Evolutionary conservation across 2,888 invertebrate genomes (phyloP).

Genomic region (Theodoxus fluviatilis): DNA sequence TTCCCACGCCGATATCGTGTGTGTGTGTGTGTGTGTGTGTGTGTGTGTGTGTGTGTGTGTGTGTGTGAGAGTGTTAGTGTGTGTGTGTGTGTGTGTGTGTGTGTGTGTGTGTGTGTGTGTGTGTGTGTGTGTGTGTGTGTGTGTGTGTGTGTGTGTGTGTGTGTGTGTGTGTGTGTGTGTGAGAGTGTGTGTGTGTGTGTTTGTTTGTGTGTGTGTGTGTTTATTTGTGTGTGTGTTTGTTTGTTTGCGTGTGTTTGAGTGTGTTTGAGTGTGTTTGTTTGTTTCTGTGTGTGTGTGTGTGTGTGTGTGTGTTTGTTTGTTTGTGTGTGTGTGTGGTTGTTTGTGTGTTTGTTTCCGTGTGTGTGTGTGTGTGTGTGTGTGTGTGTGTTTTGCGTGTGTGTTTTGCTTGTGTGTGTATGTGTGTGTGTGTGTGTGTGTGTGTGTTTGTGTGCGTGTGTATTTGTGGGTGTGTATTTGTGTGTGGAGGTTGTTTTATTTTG

Average conservation of each 20-base stretch:
- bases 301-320: background rate
- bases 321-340: background rate
- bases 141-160: slow-evolving; percentile 23
- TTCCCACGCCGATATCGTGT: no score
- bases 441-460: slow-evolving; percentile 7
- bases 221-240: no score
- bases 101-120: slow-evolving; percentile 9
- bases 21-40: no score
- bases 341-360: background rate
- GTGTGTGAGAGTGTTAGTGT: no score
- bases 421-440: slow-evolving; percentile 8
- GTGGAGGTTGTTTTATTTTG: no score
- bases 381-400: background rate
- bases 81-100: background rate
- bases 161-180: slow-evolving; percentile 18
- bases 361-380: background rate
- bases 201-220: no score
- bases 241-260: no score
- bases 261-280: no score
- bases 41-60: no score
- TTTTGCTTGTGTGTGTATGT: no score
- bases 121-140: slow-evolving; percentile 13
- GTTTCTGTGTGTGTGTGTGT: background rate
- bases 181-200: no score
- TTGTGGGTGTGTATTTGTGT: background rate